Percentiles rank a stretch among this genome's conserved stretches.
phyloP scores from a whole-genome alignment of 2,888 invertebrate species.

The Doris montereyensis region DNA sequence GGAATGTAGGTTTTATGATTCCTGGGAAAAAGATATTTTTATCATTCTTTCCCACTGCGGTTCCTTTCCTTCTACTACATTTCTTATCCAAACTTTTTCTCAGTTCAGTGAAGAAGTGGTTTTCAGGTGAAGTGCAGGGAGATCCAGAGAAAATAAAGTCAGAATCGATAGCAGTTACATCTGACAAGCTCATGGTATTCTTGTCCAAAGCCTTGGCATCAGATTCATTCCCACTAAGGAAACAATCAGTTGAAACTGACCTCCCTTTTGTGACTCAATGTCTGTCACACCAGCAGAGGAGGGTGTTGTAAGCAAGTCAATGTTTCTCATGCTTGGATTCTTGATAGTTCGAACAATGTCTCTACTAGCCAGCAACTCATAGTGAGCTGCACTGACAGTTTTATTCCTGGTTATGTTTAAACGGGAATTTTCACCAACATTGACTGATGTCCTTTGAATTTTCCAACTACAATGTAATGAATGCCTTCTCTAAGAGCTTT shows the following conservation, averaged over 20 bases:
- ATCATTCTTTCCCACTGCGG: background rate
- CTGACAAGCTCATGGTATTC: too few species aligned
- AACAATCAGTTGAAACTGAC: too few species aligned
- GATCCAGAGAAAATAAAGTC: too few species aligned
- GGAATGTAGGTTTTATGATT: background rate
- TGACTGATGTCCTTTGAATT: conserved; percentile 60
- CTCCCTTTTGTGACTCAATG: too few species aligned
- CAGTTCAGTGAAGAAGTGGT: background rate
- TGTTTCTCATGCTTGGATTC: too few species aligned
- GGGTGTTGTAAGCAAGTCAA: too few species aligned
- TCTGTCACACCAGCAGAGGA: too few species aligned
- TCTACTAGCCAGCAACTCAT: conserved; percentile 13
- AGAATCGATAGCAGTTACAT: too few species aligned
- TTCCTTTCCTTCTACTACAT: background rate
- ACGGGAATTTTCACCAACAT: conserved; percentile 58
- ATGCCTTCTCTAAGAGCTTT: conserved; percentile 41
- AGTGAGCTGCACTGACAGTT: conserved; percentile 7
- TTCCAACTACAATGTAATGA: conserved; percentile 60
- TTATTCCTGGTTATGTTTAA: too few species aligned
- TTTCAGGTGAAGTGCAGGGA: background rate
- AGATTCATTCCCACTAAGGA: too few species aligned
- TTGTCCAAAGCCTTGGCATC: too few species aligned
- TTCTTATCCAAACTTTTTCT: background rate
- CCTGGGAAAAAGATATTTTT: conserved; percentile 18
- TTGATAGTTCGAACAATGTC: too few species aligned